Evolutionary conservation across 2,113 vertebrate genomes (phyloP), one percentile per base, ranked within the genome.

Genomic region (Channa maculata): DNA sequence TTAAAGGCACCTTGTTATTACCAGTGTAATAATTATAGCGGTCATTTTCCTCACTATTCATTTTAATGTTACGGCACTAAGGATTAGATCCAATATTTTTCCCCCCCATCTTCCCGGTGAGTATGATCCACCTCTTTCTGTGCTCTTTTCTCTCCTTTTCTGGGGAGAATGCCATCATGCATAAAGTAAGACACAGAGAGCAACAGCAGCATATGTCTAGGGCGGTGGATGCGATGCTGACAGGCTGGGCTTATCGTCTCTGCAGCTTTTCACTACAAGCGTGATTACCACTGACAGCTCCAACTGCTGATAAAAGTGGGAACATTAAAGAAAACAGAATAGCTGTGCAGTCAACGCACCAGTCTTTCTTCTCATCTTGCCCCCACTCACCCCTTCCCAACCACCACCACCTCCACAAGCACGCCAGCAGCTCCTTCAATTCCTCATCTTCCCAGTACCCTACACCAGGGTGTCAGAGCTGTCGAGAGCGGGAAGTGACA

Each of bases 281-380:
- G 75, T 94, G 93, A 94, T 94, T 91, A 92, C 86, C 66, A 78
- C 91, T 93, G 93, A 94, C 93, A 92, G 91, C 84, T 90, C 83
- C 80, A 85, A 91, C 91, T 85, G 82, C 92, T 87, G 93, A 94
- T 94, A 93, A 94, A 94, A 94, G 93, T 55, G n/a, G 66, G 71
- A 77, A 91, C 89, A 93, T 93, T 94, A 93, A 94, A 94, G 92
- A 93, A 93, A 93, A 92, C 90, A 90, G 88, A 88, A 82, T 80
- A 87, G 87, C 80, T 41, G 61, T 69, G 52, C 71, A 83, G 84
- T 78, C 80, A 43, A 82, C 76, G 57, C 85, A 77, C 71, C 80
- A 82, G 75, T 83, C 75, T 89, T 91, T 89, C 88, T 90, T 88
- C 83, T 90, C 87, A 88, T 90, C 87, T 86, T 73, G 34, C 71